These are phyloP conservation scores for Pilophorus perplexus DNA, from an alignment of 2,888 invertebrate genomes.

Conservation along the genomic window DNA sequence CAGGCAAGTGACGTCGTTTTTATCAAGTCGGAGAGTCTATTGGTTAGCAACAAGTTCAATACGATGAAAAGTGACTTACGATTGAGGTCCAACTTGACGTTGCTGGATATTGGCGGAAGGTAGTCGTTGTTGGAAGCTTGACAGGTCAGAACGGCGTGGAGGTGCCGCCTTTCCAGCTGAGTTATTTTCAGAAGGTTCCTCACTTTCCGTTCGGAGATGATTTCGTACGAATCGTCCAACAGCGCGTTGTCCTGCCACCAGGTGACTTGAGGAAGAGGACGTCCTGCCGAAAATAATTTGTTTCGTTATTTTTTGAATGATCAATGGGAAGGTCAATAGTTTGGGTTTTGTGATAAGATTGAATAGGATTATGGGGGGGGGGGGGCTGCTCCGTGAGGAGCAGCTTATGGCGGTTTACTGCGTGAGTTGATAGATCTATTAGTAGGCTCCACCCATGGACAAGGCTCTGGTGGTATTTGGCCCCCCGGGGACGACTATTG, in stretches of 20 bases:
- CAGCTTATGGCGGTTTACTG: too few relatives aligned
- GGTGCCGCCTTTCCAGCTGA: slow-evolving; percentile 66
- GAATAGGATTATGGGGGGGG: too few relatives aligned
- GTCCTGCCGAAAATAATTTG: slow-evolving; percentile 58
- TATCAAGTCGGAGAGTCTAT: too few relatives aligned
- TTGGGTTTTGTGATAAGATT: too few relatives aligned
- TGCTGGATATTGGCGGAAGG: slow-evolving; percentile 66
- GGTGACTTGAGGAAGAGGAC: slow-evolving; percentile 69
- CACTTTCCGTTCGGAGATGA: slow-evolving; percentile 64
- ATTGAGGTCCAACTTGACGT: slow-evolving; percentile 68
- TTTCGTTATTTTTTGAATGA: background rate
- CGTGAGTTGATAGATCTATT: too few relatives aligned
- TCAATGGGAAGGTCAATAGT: background rate
- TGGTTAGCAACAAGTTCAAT: too few relatives aligned
- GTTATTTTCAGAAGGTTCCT: slow-evolving; percentile 68
- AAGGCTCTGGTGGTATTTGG: too few relatives aligned
- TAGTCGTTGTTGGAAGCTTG: slow-evolving; percentile 71
- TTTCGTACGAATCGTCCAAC: slow-evolving; percentile 68
- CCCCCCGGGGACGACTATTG: too few relatives aligned
- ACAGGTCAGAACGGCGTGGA: slow-evolving; percentile 68
- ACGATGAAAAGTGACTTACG: too few relatives aligned
- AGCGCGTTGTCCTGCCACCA: slow-evolving; percentile 76
- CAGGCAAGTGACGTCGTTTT: too few relatives aligned
- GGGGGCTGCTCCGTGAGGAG: too few relatives aligned
- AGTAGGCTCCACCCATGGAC: too few relatives aligned